Percentiles rank a stretch among this genome's conserved stretches.
phyloP scores from a whole-genome alignment of 1,140 invertebrate genomes.

The Danaus melanippus region DNA sequence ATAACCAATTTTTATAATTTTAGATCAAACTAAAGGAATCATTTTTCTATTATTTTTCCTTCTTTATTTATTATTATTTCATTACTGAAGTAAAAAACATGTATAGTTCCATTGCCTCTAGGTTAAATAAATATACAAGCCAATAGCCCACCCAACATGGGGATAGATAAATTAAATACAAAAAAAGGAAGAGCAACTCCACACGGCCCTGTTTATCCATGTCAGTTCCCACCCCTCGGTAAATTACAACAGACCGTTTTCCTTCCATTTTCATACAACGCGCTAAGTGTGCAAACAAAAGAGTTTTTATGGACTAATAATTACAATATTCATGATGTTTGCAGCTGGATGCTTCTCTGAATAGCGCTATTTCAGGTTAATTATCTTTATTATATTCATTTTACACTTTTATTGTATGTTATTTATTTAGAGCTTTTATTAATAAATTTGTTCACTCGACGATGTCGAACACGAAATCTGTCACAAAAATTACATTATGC shows the following conservation, averaged over 20 bases:
- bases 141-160: slow-evolving; percentile 11
- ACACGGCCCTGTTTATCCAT: slow-evolving; percentile 19
- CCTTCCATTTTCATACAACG: slow-evolving; percentile 21
- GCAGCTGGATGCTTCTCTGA: slow-evolving; percentile 16
- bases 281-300: slow-evolving; percentile 24
- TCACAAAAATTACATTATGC: too few relatives aligned
- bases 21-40: too few relatives aligned
- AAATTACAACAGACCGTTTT: slow-evolving; percentile 23
- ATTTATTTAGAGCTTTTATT: too few relatives aligned
- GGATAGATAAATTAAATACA: slow-evolving; percentile 22
- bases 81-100: too few relatives aligned
- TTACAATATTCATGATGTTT: slow-evolving; percentile 26
- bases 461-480: too few relatives aligned
- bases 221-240: slow-evolving; percentile 19
- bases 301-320: slow-evolving; percentile 29
- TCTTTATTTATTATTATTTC: too few relatives aligned
- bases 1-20: too few relatives aligned
- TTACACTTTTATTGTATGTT: neutral
- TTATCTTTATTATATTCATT: slow-evolving; percentile 6
- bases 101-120: too few relatives aligned
- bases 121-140: neutral
- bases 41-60: too few relatives aligned
- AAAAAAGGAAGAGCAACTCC: slow-evolving; percentile 18
- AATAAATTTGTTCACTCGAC: too few relatives aligned
- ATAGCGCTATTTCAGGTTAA: slow-evolving; percentile 5